Percentiles rank a stretch among this genome's conserved stretches.
Conservation (phyloP, 2,797 vertebrate species). For the Lepus oiostolus region DNA sequence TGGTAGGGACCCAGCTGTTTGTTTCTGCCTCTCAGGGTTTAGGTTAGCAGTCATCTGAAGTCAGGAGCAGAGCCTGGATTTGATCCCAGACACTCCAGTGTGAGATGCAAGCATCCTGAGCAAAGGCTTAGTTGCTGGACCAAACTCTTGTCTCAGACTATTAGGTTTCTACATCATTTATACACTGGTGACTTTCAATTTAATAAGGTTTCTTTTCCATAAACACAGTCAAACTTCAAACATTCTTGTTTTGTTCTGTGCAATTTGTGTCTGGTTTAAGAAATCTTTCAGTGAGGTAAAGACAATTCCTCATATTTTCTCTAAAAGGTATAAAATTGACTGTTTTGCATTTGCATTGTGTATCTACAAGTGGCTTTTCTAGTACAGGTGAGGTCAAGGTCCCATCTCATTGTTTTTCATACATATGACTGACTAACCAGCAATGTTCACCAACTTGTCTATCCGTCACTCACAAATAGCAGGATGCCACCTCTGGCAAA, state of each 20-base stretch:
- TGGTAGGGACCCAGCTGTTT: no score
- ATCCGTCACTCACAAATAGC: background rate
- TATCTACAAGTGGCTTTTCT: background rate
- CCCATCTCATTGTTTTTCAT: background rate
- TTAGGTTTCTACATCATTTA: background rate
- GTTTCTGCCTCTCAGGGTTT: no score
- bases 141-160: background rate
- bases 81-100: no score
- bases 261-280: background rate
- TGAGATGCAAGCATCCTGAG: no score
- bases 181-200: background rate
- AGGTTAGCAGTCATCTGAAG: no score
- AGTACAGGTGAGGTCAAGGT: background rate
- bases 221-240: slow-evolving; percentile 17
- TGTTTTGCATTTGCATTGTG: background rate
- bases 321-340: background rate
- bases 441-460: background rate
- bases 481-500: background rate
- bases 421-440: background rate
- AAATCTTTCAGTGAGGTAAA: background rate
- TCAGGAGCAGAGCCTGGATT: no score
- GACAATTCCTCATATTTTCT: background rate
- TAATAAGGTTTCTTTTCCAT: background rate
- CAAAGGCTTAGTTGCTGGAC: no score
- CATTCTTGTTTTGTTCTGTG: background rate